Evolutionary conservation across 2,113 vertebrate species (phyloP).

Genomic region (Microcebus jonahi): DNA sequence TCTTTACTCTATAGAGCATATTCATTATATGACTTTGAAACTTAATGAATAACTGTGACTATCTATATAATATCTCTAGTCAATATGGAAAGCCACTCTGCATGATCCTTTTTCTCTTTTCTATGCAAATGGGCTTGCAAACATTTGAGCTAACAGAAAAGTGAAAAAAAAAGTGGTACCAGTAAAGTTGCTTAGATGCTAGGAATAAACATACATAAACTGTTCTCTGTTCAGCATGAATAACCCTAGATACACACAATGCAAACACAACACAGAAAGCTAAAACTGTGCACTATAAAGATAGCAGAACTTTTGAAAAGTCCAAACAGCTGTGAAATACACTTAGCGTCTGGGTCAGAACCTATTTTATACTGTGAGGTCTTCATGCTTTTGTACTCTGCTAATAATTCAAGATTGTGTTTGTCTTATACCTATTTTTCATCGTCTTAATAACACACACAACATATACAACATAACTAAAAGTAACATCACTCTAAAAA

Average conservation of each 20-base stretch:
- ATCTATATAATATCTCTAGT: background rate
- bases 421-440: background rate
- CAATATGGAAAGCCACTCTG: background rate
- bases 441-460: slow-evolving; percentile 3
- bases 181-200: slow-evolving; percentile 72
- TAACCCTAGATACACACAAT: slow-evolving; percentile 1
- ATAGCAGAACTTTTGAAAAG: slow-evolving; percentile 63
- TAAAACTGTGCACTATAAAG: slow-evolving; percentile 70
- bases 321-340: slow-evolving; percentile 38
- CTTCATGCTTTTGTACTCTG: background rate
- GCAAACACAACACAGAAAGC: background rate
- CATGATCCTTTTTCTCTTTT: background rate
- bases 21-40: background rate
- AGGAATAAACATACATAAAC: slow-evolving; percentile 56
- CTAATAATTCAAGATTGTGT: slow-evolving; percentile 39
- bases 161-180: background rate
- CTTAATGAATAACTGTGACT: background rate
- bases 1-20: background rate
- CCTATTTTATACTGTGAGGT: background rate
- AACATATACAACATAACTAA: background rate
- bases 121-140: background rate
- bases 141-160: slow-evolving; percentile 33
- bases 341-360: background rate
- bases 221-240: slow-evolving; percentile 11
- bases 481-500: background rate